Evolutionary conservation across 2,797 vertebrate genomes (phyloP), one percentile per base, ranked within the genome.

Genomic region (Lagorchestes hirsutus): DNA sequence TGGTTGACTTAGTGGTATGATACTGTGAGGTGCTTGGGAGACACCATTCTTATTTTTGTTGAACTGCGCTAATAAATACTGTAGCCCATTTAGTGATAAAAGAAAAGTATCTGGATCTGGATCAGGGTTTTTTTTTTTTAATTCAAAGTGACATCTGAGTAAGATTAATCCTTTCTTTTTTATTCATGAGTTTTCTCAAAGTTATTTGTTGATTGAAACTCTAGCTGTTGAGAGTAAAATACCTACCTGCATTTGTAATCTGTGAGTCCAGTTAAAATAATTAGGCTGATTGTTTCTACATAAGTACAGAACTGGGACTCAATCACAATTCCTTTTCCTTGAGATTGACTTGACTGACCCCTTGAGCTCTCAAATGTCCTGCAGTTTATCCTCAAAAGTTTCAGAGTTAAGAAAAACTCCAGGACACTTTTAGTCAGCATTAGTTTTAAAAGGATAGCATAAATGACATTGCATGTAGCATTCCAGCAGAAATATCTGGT

Each of bases 11-110:
- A 67, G 13, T n/a, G 34, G 34, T n/a, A 67, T 67, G 34, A 34
- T 18, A 67, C 34, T 16, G 4, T n/a, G 5, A 14, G 62, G 16
- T 67, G 13, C 34, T 55, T 87, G 9, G 16, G 54, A 22, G 93
- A 4, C 54, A 97, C n/a, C 22, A 50, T 93, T 96, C 93, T 13
- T 55, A 14, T 74, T 93, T n/a, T 93, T 97, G 4, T 91, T 96
- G 95, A 40, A 56, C 91, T 93, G 90, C 92, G 22, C 31, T 50
- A 13, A 82, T 54, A 95, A 94, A 87, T 92, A 96, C 82, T n/a
- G 24, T 92, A 31, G 14, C 12, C 55, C 27, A 5, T 90, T 67
- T 16, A 90, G 91, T 52, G 90, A 1, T 91, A 10, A n/a, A 58
- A 22, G 11, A 3, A n/a, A 74, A 91, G 90, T 55, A 93, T 46